Percentiles rank a stretch among this genome's conserved stretches.
These are phyloP conservation scores for Yasuhikotakia modesta DNA, from an alignment of 2,797 vertebrate species.

Conservation along the genomic window DNA sequence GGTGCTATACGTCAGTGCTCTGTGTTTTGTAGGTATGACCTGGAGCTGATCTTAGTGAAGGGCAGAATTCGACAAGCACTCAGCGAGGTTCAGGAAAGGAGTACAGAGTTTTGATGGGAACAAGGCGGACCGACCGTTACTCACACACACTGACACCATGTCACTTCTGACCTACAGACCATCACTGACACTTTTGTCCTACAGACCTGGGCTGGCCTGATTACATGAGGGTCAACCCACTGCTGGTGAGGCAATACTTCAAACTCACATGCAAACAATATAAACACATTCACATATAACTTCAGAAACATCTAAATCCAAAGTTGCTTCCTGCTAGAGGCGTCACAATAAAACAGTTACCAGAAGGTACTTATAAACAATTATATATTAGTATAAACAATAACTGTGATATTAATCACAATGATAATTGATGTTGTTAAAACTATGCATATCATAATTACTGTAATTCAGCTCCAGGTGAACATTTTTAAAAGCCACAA, in stretches of 20 bases:
- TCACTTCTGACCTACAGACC: slow-evolving; percentile 87
- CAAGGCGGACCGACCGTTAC: slow-evolving; percentile 90
- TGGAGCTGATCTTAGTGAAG: slow-evolving; percentile 83
- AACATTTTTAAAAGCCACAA: too few relatives aligned
- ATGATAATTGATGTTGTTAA: too few relatives aligned
- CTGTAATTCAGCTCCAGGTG: too few relatives aligned
- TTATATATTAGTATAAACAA: too few relatives aligned
- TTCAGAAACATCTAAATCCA: too few relatives aligned
- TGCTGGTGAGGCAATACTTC: slow-evolving; percentile 78
- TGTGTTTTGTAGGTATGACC: slow-evolving; percentile 76
- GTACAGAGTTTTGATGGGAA: slow-evolving; percentile 91
- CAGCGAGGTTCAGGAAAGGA: slow-evolving; percentile 75
- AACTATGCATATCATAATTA: too few relatives aligned
- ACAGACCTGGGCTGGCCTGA: slow-evolving; percentile 90
- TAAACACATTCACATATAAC: too few relatives aligned
- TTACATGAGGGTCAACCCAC: slow-evolving; percentile 91
- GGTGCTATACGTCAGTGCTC: neutral
- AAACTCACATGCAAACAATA: neutral
- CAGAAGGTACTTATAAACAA: too few relatives aligned
- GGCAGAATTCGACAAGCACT: slow-evolving; percentile 88
- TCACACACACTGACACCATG: slow-evolving; percentile 81
- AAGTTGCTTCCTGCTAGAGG: too few relatives aligned
- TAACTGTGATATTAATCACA: too few relatives aligned
- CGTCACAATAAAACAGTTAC: too few relatives aligned
- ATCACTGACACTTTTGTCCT: slow-evolving; percentile 81